These are phyloP conservation scores for Lasioglossum vierecki DNA, from an alignment of 2,888 invertebrate species.

Conservation along the genomic window DNA sequence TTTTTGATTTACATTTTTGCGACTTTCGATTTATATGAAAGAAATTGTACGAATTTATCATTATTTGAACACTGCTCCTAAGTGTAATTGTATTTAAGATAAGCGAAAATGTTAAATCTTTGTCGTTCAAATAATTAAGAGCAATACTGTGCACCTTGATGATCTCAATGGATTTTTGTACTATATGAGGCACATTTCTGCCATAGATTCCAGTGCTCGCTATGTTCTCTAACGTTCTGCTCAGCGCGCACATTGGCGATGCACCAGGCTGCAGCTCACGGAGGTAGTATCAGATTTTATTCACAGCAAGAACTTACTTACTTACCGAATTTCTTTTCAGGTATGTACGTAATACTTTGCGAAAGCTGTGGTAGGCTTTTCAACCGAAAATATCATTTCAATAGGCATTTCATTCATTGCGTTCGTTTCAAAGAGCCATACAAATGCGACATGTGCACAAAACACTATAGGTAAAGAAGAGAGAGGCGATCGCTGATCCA, in stretches of 20 bases:
- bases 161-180: background rate
- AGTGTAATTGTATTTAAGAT: background rate
- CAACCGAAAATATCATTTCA: slow-evolving; percentile 53
- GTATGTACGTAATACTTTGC: slow-evolving; percentile 55
- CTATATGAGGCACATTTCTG: background rate
- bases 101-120: background rate
- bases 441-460: slow-evolving; percentile 54
- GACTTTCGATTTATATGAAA: background rate
- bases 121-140: background rate
- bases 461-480: slow-evolving; percentile 60
- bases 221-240: slow-evolving; percentile 49
- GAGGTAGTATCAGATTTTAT: slow-evolving; percentile 44
- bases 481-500: background rate
- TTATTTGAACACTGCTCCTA: background rate
- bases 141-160: background rate
- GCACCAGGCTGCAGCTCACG: slow-evolving; percentile 49
- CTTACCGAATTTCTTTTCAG: slow-evolving; percentile 47
- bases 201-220: slow-evolving; percentile 48
- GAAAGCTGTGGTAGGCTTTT: slow-evolving; percentile 60
- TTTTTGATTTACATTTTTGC: slow-evolving; percentile 1
- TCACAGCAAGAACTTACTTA: background rate
- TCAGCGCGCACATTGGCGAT: slow-evolving; percentile 40
- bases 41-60: background rate
- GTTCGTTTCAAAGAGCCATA: slow-evolving; percentile 39
- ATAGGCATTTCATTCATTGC: slow-evolving; percentile 58